Percentiles rank a stretch among this genome's conserved stretches.
Evolutionary conservation across 2,113 vertebrate species (phyloP).

Genomic region (Serinus canaria): DNA sequence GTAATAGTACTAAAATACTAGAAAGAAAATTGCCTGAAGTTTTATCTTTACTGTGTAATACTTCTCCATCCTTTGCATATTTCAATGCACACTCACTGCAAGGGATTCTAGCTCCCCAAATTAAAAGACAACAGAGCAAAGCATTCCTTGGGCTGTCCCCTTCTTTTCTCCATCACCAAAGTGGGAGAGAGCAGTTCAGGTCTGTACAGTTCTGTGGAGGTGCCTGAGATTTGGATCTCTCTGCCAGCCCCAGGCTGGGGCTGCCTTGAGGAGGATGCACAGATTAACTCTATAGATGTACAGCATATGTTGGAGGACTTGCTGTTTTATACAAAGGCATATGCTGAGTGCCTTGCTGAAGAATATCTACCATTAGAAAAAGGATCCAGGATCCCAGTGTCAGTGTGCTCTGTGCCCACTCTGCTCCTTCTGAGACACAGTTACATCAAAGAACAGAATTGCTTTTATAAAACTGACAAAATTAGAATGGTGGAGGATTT

Average conservation of each 20-base stretch:
- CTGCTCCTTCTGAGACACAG: not conserved
- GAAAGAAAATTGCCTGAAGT: not conserved
- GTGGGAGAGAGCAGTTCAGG: not conserved
- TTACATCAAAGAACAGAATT: not conserved
- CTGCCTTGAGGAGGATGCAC: not conserved
- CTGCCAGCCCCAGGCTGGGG: not conserved
- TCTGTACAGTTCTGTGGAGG: not conserved
- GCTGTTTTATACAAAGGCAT: not conserved
- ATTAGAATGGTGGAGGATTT: not conserved
- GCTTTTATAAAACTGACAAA: not conserved
- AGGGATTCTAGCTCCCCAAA: not conserved
- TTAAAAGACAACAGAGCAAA: not conserved
- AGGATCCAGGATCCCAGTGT: not conserved
- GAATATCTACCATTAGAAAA: not conserved
- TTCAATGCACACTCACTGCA: not conserved
- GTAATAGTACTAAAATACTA: not conserved
- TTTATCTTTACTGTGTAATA: not conserved
- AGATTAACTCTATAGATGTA: not conserved
- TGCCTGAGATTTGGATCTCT: not conserved
- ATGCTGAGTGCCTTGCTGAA: not conserved
- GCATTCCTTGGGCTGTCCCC: not conserved
- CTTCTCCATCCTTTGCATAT: not conserved
- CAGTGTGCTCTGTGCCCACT: not conserved
- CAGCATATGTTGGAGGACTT: not conserved
- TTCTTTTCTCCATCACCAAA: not conserved